Conservation (phyloP, 2,888 invertebrate genomes). For the Frankliniella intonsa region DNA sequence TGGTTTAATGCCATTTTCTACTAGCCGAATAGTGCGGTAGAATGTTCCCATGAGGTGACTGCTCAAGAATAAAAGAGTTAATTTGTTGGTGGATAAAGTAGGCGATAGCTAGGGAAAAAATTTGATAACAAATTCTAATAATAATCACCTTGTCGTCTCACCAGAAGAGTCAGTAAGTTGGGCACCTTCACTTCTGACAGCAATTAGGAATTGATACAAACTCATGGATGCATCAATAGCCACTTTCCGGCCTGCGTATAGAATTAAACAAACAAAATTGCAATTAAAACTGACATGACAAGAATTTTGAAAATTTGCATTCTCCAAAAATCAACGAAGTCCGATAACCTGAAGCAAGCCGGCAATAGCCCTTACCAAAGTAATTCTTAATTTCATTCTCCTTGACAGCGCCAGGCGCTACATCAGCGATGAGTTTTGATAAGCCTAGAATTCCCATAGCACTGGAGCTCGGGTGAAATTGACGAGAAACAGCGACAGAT, state of each 20-base stretch:
- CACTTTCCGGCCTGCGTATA: constrained; percentile 78
- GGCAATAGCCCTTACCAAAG: constrained; percentile 66
- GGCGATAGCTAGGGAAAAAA: not conserved
- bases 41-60: constrained; percentile 96
- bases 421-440: constrained; percentile 89
- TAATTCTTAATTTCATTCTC: constrained; percentile 96
- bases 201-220: constrained; percentile 96
- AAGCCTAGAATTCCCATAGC: constrained; percentile 94
- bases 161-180: constrained; percentile 89
- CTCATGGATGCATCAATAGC: constrained; percentile 99
- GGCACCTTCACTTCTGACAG: constrained; percentile 92
- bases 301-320: constrained; percentile 18
- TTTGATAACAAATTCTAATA: not conserved
- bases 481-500: not conserved
- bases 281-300: not conserved
- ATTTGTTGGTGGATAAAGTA: not conserved
- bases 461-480: not conserved
- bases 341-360: constrained; percentile 31
- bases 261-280: too few species aligned
- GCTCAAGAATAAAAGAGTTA: not conserved
- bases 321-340: constrained; percentile 25
- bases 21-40: constrained; percentile 91
- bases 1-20: constrained; percentile 97
- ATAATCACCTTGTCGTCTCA: constrained; percentile 81
- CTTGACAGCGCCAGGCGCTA: constrained; percentile 87